Evolutionary conservation across 2,888 invertebrate species (phyloP).

Genomic region (Idaea straminata): DNA sequence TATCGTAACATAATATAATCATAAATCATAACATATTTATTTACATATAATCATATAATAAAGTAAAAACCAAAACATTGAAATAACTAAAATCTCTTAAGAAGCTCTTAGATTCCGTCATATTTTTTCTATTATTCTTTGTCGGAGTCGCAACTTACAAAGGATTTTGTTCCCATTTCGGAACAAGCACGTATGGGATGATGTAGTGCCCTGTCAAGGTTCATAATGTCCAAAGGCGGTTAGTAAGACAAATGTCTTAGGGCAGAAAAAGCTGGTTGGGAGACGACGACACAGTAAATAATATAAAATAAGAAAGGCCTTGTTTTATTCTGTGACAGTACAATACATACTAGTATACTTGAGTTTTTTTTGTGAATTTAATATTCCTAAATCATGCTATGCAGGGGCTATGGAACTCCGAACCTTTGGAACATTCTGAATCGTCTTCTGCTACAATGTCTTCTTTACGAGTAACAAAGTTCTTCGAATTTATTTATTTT

Average conservation of each 20-base stretch:
- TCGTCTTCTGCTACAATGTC: no score
- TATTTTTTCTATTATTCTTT: constrained; percentile 18
- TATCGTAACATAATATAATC: no score
- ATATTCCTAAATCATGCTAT: no score
- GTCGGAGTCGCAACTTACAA: constrained; percentile 13
- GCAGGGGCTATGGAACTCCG: no score
- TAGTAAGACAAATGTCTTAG: constrained; percentile 37
- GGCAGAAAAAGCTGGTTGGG: constrained; percentile 4
- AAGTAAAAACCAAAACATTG: neutral
- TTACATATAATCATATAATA: no score
- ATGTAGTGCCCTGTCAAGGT: constrained; percentile 37
- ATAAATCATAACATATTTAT: no score
- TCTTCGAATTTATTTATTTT: no score
- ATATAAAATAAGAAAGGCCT: constrained; percentile 2
- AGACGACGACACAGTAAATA: constrained; percentile 3
- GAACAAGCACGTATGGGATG: constrained; percentile 34
- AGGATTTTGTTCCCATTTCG: constrained; percentile 26
- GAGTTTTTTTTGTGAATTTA: neutral
- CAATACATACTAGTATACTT: neutral
- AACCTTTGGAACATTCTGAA: no score
- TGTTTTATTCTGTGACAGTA: neutral
- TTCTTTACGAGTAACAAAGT: no score
- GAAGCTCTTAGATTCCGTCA: constrained; percentile 2
- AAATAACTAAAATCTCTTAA: neutral
- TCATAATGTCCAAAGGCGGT: constrained; percentile 36